Percentiles rank a stretch among this genome's conserved stretches.
Conservation (phyloP, 2,113 vertebrate genomes). For the Symphodus melops region DNA sequence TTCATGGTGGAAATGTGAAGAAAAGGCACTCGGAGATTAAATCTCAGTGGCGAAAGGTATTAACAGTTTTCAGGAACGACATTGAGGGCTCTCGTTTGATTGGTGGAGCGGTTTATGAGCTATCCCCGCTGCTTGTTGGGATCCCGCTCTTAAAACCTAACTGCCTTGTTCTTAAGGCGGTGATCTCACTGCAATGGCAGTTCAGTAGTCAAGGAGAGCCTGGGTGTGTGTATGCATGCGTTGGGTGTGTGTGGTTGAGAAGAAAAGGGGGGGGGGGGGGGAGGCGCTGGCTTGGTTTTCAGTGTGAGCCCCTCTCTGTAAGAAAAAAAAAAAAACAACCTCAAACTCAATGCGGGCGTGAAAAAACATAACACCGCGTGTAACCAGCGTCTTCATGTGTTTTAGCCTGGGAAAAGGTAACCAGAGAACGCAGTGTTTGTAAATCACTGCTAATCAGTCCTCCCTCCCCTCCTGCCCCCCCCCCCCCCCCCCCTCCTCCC, state of each 20-base stretch:
- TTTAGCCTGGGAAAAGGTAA: conserved; percentile 75
- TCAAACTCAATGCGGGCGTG: conserved; percentile 55
- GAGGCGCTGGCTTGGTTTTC: conserved; percentile 14
- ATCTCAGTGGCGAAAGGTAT: not conserved
- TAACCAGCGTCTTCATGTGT: conserved; percentile 58
- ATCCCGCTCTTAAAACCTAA: conserved; percentile 43
- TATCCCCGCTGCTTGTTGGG: conserved; percentile 44
- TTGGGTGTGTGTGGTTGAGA: conserved; percentile 47
- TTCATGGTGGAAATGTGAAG: not conserved
- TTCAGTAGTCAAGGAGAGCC: conserved; percentile 74
- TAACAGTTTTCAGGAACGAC: conserved; percentile 2
- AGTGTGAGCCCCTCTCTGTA: conserved; percentile 15
- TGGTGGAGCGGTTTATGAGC: conserved; percentile 30
- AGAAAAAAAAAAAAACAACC: conserved; percentile 53
- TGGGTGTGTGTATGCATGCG: conserved; percentile 57
- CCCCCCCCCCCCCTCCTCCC: conserved; percentile 20
- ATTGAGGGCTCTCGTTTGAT: conserved; percentile 14
- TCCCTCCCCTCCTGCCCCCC: conserved; percentile 34
- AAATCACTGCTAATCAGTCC: conserved; percentile 72
- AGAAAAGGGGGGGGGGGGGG: conserved; percentile 26
- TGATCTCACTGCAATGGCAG: conserved; percentile 81
- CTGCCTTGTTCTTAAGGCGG: conserved; percentile 60
- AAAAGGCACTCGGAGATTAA: not conserved
- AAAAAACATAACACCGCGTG: conserved; percentile 21
- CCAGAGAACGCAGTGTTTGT: conserved; percentile 67